Conservation (phyloP, 2,797 vertebrate genomes). For the Lagocephalus sceleratus region DNA sequence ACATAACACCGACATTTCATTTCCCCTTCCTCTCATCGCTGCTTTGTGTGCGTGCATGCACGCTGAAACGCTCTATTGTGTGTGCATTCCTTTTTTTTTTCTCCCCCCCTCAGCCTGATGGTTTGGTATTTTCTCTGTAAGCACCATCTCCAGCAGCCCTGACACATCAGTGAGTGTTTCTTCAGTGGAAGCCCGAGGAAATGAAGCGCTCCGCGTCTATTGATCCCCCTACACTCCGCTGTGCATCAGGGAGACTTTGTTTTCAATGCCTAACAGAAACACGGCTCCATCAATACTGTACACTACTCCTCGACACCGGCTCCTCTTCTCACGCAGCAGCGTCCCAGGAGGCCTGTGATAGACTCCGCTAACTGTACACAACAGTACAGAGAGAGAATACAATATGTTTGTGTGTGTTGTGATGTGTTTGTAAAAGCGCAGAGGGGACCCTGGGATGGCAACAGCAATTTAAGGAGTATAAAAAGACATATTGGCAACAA, state of each 20-base stretch:
- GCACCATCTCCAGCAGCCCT: constrained; percentile 63
- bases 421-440: constrained; percentile 74
- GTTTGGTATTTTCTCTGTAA: constrained; percentile 56
- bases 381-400: constrained; percentile 72
- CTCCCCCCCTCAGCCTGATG: constrained; percentile 34
- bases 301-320: constrained; percentile 64
- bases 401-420: constrained; percentile 76
- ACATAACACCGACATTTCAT: constrained; percentile 45
- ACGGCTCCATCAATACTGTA: constrained; percentile 76
- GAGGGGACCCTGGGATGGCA: constrained; percentile 69
- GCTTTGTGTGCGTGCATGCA: constrained; percentile 1
- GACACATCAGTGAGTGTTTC: constrained; percentile 74
- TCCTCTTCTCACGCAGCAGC: constrained; percentile 61
- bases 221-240: constrained; percentile 74
- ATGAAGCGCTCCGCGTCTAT: constrained; percentile 71
- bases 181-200: constrained; percentile 73
- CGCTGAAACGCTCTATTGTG: constrained; percentile 3
- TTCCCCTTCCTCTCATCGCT: constrained; percentile 29
- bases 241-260: constrained; percentile 77
- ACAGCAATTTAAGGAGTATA: constrained; percentile 73
- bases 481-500: constrained; percentile 75
- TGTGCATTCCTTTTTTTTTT: constrained; percentile 6
- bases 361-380: constrained; percentile 77
- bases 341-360: constrained; percentile 75
- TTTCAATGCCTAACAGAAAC: constrained; percentile 77